Conservation (phyloP, 2,113 vertebrate genomes). For the Chaetops frenatus region DNA sequence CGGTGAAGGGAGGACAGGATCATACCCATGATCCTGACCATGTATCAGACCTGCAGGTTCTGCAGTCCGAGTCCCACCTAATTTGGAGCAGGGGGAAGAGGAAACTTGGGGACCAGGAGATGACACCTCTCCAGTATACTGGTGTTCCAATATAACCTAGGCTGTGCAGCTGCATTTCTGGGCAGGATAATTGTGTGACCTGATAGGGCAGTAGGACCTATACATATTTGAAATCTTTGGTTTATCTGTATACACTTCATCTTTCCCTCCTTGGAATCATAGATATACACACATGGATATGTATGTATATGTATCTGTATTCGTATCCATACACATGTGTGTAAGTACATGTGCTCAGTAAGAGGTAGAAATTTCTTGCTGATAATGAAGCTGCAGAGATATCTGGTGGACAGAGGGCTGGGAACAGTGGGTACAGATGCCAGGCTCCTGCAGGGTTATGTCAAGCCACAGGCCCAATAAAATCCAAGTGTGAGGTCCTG, state of each 20-base stretch:
- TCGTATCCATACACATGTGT: fast-evolving
- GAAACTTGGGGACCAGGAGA: neutral
- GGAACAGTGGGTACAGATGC: neutral
- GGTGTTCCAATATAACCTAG: neutral
- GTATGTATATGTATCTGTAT: neutral
- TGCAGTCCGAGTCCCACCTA: neutral
- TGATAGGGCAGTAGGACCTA: neutral
- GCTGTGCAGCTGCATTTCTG: neutral
- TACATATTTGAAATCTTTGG: neutral
- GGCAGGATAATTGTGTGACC: neutral
- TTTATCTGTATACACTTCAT: neutral
- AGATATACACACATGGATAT: neutral
- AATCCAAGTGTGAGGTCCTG: neutral
- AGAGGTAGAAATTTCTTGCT: neutral
- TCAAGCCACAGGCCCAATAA: neutral
- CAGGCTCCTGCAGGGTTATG: neutral
- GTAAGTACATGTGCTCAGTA: neutral
- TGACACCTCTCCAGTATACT: neutral
- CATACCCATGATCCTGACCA: neutral
- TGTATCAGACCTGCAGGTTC: neutral
- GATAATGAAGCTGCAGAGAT: neutral
- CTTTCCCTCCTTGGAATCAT: neutral
- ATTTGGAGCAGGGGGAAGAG: neutral
- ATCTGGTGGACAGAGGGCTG: neutral
- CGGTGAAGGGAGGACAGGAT: neutral